Conservation (phyloP, 2,113 vertebrate genomes). For the Nesoenas mayeri region DNA sequence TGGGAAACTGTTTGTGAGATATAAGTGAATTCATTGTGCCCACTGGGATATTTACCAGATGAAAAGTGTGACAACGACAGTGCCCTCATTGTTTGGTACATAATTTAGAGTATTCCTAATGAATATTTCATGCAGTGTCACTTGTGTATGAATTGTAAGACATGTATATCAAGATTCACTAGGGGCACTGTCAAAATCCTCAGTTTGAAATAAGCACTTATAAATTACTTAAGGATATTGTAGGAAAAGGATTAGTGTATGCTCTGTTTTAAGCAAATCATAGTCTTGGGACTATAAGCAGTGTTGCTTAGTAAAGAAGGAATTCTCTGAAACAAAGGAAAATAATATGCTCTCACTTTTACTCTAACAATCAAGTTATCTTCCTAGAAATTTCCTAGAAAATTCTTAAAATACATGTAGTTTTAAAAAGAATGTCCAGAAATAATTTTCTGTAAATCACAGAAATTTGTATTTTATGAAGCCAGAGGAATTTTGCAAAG, state of each 20-base stretch:
- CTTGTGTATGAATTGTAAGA: slow-evolving; percentile 71
- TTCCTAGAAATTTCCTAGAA: neutral
- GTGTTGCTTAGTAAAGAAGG: neutral
- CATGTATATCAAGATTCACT: slow-evolving; percentile 67
- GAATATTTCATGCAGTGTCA: slow-evolving; percentile 72
- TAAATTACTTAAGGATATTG: slow-evolving; percentile 67
- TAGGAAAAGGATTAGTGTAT: neutral
- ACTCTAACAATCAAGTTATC: neutral
- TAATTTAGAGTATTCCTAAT: slow-evolving; percentile 70
- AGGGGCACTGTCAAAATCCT: slow-evolving; percentile 49
- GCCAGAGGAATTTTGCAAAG: neutral
- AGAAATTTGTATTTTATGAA: neutral
- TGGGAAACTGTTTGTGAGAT: slow-evolving; percentile 64
- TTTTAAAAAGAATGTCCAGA: neutral
- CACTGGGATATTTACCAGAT: slow-evolving; percentile 63
- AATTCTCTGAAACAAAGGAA: slow-evolving; percentile 1
- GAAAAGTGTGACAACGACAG: slow-evolving; percentile 65
- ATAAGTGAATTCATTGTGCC: slow-evolving; percentile 53
- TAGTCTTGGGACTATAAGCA: neutral
- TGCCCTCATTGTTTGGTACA: slow-evolving; percentile 62
- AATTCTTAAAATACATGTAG: neutral
- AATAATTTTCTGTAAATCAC: neutral
- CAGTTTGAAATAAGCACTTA: slow-evolving; percentile 62
- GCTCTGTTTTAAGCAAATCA: slow-evolving; percentile 26
- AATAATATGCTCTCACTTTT: neutral